Base-by-base conservation (phyloP, 1,140 invertebrate species). In the Brachionus manjavacas region DNA sequence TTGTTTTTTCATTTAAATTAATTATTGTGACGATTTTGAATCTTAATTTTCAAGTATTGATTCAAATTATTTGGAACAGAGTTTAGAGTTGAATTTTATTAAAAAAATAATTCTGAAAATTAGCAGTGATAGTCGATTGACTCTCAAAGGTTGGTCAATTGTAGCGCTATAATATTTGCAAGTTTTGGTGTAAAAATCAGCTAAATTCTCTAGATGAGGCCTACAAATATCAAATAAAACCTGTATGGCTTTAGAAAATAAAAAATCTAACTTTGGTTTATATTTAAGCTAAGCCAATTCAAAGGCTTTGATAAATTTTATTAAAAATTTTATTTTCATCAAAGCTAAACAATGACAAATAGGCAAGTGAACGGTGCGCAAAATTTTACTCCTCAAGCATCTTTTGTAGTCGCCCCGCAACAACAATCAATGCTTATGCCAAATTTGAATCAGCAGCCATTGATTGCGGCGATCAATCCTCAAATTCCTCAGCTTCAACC, bases 381-480 rank as follows among this genome's bases (percentile, higher is more conserved):
- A 72, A 72, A 72, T 16, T 72, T 23, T 72, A 72, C 68, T 9
- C 68, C 68, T 20, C 68, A 72, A 72, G 14, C 68, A 72, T 72
- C 68, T 11, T 72, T 39, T n/a, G 16, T 72, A 8, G 4, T 72
- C n/a, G 35, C 68, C 11, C 68, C 68, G 8, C 68, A 72, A 72
- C 31, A 35, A 20, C 68, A 72, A 16, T 39, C 14, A 39, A 41
- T 72, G 66, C 14, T 68, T 23, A 2, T 41, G 14, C 16, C 70
- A 28, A 41, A 43, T 49, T 35, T 76, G 3, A 76, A 76, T 16
- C 72, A 46, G n/a, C 72, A 76, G 46, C 72, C 72, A 28, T 25
- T 49, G 49, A 76, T 76, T 25, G 25, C 72, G 7, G 16, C 72
- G 0, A 49, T 76, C 16, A 72, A 72, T 76, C 72, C 39, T 49